Evolutionary conservation across 2,888 invertebrate genomes (phyloP).

Genomic region (Drosophila paranaensis): DNA sequence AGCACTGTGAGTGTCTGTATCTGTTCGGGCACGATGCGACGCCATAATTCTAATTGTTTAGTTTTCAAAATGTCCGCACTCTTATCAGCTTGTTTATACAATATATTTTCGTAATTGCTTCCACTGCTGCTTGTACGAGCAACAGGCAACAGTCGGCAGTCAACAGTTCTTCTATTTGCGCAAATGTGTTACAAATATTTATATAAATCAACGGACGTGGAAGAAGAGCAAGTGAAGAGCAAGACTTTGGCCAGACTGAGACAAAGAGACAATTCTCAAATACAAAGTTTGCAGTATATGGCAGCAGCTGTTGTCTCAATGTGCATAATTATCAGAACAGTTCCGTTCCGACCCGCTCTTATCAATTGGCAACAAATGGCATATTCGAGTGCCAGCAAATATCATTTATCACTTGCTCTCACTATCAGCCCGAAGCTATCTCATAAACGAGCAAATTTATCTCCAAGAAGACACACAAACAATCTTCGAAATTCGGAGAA

Average conservation of each 20-base stretch:
- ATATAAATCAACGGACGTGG: constrained; percentile 17
- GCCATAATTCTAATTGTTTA: constrained; percentile 57
- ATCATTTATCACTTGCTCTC: constrained; percentile 39
- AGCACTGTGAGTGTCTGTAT: neutral
- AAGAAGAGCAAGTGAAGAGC: constrained; percentile 5
- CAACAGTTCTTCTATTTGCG: constrained; percentile 44
- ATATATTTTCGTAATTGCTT: constrained; percentile 56
- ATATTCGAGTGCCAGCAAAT: constrained; percentile 40
- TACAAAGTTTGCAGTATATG: constrained; percentile 1
- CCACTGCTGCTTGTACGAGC: constrained; percentile 11
- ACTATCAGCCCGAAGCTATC: constrained; percentile 37
- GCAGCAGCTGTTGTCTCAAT: constrained; percentile 21
- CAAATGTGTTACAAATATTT: constrained; percentile 37
- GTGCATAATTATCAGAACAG: constrained; percentile 43
- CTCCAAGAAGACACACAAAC: constrained; percentile 1
- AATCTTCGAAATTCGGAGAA: constrained; percentile 5
- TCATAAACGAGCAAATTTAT: constrained; percentile 34
- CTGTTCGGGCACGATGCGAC: constrained; percentile 6
- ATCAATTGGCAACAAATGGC: constrained; percentile 50
- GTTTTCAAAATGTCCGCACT: constrained; percentile 57
- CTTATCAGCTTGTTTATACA: constrained; percentile 63
- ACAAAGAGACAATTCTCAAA: constrained; percentile 29
- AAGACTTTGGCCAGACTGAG: constrained; percentile 9
- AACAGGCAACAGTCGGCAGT: constrained; percentile 5
- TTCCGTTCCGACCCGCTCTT: constrained; percentile 19